A percentile compares a stretch with the other conserved stretches of the same genome.
phyloP scores from a whole-genome alignment of 2,888 invertebrate genomes.

The Caradrina clavipalpis region DNA sequence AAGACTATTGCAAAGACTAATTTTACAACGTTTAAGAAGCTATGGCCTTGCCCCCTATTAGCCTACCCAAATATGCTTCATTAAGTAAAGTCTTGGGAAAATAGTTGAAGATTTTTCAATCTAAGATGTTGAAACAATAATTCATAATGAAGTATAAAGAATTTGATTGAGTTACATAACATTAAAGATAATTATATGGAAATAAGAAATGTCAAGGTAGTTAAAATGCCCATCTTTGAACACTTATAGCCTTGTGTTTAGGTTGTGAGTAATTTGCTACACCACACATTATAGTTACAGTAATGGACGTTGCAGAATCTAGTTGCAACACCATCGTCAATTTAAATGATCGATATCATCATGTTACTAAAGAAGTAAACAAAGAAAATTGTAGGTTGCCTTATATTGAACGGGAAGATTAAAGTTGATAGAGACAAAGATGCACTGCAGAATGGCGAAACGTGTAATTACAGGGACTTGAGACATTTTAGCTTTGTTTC shows the following conservation, averaged over 20 bases:
- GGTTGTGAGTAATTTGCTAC: slow-evolving; percentile 33
- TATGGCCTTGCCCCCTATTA: slow-evolving; percentile 19
- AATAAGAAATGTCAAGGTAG: slow-evolving; percentile 62
- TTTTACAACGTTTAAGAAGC: slow-evolving; percentile 17
- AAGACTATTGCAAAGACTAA: background rate
- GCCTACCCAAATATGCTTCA: slow-evolving; percentile 31
- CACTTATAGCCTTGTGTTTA: slow-evolving; percentile 48
- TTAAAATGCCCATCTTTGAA: slow-evolving; percentile 55
- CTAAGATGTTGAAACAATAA: slow-evolving; percentile 41
- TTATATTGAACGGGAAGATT: background rate
- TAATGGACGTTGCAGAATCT: slow-evolving; percentile 14
- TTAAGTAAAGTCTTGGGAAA: slow-evolving; percentile 39
- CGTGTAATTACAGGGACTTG: too few species aligned
- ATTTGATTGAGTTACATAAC: slow-evolving; percentile 57
- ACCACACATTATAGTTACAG: slow-evolving; percentile 18
- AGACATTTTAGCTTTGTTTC: too few species aligned
- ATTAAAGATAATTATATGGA: slow-evolving; percentile 44
- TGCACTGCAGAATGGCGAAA: background rate
- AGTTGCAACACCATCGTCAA: background rate
- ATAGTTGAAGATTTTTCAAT: slow-evolving; percentile 39
- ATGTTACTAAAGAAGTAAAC: background rate
- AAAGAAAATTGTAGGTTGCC: background rate
- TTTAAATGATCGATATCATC: background rate
- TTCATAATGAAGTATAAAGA: slow-evolving; percentile 51
- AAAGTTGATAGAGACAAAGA: background rate